Conservation (phyloP, 2,113 vertebrate genomes). For the Misgurnus mizolepis region DNA sequence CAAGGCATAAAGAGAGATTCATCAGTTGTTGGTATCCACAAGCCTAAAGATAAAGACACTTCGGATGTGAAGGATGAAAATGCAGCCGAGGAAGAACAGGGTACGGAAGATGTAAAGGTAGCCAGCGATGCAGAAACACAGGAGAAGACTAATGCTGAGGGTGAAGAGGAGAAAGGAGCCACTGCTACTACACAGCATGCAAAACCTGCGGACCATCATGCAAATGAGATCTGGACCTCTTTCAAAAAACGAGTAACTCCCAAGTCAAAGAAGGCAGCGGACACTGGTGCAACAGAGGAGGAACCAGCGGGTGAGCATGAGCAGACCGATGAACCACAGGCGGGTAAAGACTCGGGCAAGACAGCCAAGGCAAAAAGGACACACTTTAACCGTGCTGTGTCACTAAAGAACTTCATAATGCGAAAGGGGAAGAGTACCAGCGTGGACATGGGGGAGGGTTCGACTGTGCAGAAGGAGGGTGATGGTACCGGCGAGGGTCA, state of each 20-base stretch:
- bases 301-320: slow-evolving; percentile 62
- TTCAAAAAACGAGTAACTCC: slow-evolving; percentile 80
- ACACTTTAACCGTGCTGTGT: slow-evolving; percentile 77
- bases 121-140: slow-evolving; percentile 59
- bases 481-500: slow-evolving; percentile 37
- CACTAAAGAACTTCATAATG: slow-evolving; percentile 81
- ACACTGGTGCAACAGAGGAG: slow-evolving; percentile 67
- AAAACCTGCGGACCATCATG: slow-evolving; percentile 74
- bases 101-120: slow-evolving; percentile 59
- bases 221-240: slow-evolving; percentile 80
- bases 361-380: slow-evolving; percentile 74
- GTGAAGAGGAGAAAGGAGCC: slow-evolving; percentile 64
- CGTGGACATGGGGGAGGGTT: slow-evolving; percentile 69
- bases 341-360: slow-evolving; percentile 70
- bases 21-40: slow-evolving; percentile 74
- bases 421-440: slow-evolving; percentile 77
- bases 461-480: slow-evolving; percentile 52
- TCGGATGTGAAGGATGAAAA: slow-evolving; percentile 57
- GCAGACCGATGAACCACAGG: slow-evolving; percentile 68
- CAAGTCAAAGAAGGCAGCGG: slow-evolving; percentile 74
- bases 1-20: slow-evolving; percentile 79
- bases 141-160: slow-evolving; percentile 57
- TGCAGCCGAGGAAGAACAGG: slow-evolving; percentile 47
- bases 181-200: slow-evolving; percentile 51
- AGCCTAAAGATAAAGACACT: slow-evolving; percentile 70